Percentiles rank a stretch among this genome's conserved stretches.
Conservation (phyloP, 2,888 invertebrate species). For the Caenorhabditis plicata region DNA sequence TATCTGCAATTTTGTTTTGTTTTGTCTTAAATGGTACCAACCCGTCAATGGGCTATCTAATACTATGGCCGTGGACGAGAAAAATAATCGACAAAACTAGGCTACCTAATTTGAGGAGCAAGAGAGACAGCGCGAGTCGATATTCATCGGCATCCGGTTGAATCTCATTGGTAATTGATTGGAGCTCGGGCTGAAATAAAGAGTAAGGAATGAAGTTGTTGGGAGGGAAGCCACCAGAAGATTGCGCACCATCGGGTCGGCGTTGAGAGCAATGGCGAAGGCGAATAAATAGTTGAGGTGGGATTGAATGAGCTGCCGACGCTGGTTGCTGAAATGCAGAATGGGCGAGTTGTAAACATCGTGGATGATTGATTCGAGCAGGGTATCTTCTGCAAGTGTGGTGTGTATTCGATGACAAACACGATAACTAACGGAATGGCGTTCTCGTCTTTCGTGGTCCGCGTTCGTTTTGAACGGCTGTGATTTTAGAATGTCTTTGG, state of each 20-base stretch:
- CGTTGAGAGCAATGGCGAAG: constrained; percentile 12
- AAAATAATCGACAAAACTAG: constrained; percentile 1
- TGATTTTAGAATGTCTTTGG: constrained; percentile 2
- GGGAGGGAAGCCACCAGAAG: constrained; percentile 8
- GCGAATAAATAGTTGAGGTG: constrained; percentile 16
- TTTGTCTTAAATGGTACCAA: neutral
- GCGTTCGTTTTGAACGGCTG: constrained; percentile 82
- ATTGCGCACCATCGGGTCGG: constrained; percentile 5
- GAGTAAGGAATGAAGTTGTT: neutral
- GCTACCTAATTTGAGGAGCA: constrained; percentile 37
- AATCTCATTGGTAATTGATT: constrained; percentile 2
- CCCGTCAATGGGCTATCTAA: neutral
- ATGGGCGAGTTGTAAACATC: constrained; percentile 15
- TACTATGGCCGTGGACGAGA: neutral
- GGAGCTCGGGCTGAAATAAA: constrained; percentile 9
- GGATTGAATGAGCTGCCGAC: constrained; percentile 7
- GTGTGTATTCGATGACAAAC: neutral
- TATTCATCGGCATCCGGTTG: constrained; percentile 36
- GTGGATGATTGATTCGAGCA: constrained; percentile 17
- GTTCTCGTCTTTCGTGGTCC: constrained; percentile 71
- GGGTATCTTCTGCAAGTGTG: constrained; percentile 23
- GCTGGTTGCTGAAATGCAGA: too few relatives aligned
- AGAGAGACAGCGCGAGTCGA: constrained; percentile 41
- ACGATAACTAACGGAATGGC: neutral
- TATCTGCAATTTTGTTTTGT: constrained; percentile 7